Base-by-base conservation (phyloP, 2,888 invertebrate genomes). In the Plagodis dolabraria region DNA sequence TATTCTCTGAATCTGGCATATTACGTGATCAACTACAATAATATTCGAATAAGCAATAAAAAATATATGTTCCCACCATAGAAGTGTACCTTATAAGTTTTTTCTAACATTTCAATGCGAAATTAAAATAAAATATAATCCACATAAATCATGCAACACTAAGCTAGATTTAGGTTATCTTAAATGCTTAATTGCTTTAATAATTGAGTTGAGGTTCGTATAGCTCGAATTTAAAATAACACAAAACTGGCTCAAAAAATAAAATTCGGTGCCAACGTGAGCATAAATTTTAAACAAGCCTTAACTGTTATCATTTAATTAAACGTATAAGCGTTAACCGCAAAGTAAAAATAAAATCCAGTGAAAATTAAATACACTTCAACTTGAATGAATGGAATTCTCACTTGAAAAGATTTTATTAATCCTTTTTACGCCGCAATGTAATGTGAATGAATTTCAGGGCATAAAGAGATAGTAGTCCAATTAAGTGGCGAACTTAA, bases 401-500 rank as follows among this genome's bases (percentile, higher is more conserved):
- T 57, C 52, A 54, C 57, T 69, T 61, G 48, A 63, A 68, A 72
- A 67, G 53, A 64, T 68, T 74, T 66, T 57, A 67, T 64, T 62
- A 69, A 69, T 68, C 61, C 58, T 67, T 67, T 74, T 64, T 50
- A 60, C 46, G 34, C 48, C 63, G 65, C 53, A 62, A 58, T 63
- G 52, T 69, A 66, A 68, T 70, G 68, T 65, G 45, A 69, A 70
- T 68, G 40, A 68, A 66, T 70, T 72, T 68, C 54, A 44, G 46
- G 60, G 57, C 38, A 52, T 47, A 54, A 70, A 67, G 63, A 65
- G 56, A 60, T 55, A 64, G 66, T 60, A 59, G 53, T 53, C 62
- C 68, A 69, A 74, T 70, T 70, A 68, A 68, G 71, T 53, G 65
- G 57, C 58, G 22, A 57, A 60, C 60, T 68, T 68, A 60, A 70